phyloP scores from a whole-genome alignment of 2,888 invertebrate genomes.

The Tridacna crocea region DNA sequence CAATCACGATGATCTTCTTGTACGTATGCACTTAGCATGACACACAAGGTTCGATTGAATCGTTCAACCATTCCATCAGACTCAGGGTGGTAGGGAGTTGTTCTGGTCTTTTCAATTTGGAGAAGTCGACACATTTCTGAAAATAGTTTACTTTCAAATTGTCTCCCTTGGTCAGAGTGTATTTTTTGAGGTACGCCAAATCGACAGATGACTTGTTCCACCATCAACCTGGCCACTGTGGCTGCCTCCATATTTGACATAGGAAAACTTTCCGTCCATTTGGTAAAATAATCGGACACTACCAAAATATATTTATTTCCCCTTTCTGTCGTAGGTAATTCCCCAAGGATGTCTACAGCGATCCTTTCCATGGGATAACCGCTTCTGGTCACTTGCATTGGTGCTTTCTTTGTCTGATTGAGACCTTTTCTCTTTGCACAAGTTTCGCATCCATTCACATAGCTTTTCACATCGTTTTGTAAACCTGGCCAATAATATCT shows the following conservation, averaged over 20 bases:
- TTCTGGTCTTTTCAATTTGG: too few species aligned
- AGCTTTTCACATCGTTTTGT: constrained; percentile 16
- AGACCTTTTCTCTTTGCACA: constrained; percentile 26
- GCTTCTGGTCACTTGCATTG: constrained; percentile 32
- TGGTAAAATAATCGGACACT: background rate
- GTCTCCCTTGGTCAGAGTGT: constrained; percentile 46
- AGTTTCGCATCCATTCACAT: constrained; percentile 27
- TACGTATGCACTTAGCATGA: constrained; percentile 24
- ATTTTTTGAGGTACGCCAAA: constrained; percentile 48
- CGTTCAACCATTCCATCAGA: constrained; percentile 11
- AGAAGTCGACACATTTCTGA: constrained; percentile 43
- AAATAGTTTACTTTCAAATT: constrained; percentile 50
- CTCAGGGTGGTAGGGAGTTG: background rate
- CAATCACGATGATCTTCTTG: constrained; percentile 23
- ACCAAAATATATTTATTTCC: constrained; percentile 15
- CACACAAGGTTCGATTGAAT: constrained; percentile 20
- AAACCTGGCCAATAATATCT: too few species aligned
- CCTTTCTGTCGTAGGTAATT: background rate
- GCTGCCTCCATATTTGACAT: background rate
- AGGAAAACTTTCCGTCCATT: background rate
- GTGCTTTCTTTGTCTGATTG: constrained; percentile 21
- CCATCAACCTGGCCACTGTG: constrained; percentile 17
- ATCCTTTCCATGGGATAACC: constrained; percentile 33
- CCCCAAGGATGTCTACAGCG: background rate
- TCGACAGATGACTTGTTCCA: constrained; percentile 35